Conservation (phyloP, 2,888 invertebrate species). For the Euspilapteryx auroguttella region DNA sequence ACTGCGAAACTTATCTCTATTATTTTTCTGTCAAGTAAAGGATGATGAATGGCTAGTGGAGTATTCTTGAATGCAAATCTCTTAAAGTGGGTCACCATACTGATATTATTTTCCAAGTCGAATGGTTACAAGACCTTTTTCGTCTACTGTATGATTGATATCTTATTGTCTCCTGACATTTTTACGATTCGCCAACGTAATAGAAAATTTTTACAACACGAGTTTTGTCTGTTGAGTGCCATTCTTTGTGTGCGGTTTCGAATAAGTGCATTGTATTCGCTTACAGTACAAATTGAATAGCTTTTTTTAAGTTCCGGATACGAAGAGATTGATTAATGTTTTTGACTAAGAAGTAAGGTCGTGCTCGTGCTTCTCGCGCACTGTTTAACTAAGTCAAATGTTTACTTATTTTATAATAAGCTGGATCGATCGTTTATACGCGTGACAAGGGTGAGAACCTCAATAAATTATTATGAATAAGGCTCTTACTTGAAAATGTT, state of each 20-base stretch:
- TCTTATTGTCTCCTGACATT: slow-evolving; percentile 40
- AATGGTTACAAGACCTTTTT: slow-evolving; percentile 28
- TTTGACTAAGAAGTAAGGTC: no score
- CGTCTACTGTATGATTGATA: slow-evolving; percentile 45
- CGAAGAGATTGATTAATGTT: slow-evolving; percentile 34
- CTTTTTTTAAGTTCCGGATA: slow-evolving; percentile 46
- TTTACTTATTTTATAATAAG: no score
- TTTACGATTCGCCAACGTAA: slow-evolving; percentile 37
- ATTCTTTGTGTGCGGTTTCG: slow-evolving; percentile 26
- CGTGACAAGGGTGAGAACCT: no score
- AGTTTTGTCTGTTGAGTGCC: slow-evolving; percentile 17
- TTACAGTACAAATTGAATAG: slow-evolving; percentile 14
- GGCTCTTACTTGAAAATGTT: no score
- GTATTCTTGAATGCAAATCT: slow-evolving; percentile 50
- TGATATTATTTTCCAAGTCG: slow-evolving; percentile 43
- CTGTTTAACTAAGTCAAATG: no score
- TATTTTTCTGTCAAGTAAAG: slow-evolving; percentile 24
- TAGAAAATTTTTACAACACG: slow-evolving; percentile 31
- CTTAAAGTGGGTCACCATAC: slow-evolving; percentile 44
- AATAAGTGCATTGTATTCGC: slow-evolving; percentile 17
- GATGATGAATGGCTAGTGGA: slow-evolving; percentile 43
- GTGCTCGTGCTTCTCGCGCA: no score
- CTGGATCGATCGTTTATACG: no score
- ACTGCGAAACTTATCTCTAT: slow-evolving; percentile 1
- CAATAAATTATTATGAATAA: no score